Evolutionary conservation across 2,888 invertebrate genomes (phyloP).

Genomic region (Phymatocera aterrima): DNA sequence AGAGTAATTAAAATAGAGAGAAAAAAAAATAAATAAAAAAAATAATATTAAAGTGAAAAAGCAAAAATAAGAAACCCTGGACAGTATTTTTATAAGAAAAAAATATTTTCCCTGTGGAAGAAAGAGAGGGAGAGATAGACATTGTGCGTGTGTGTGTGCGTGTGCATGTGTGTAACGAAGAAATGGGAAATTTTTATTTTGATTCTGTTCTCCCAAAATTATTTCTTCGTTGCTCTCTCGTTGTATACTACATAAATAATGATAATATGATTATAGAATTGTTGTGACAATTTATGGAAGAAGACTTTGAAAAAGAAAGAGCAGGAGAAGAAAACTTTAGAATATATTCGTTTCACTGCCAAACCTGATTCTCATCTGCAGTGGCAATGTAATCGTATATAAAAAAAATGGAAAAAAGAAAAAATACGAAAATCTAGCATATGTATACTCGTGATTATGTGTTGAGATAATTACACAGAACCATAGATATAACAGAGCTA

Average conservation of each 20-base stretch:
- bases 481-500: not conserved
- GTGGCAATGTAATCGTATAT: conserved; percentile 12
- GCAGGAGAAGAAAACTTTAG: no score
- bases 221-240: not conserved
- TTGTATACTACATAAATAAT: conserved; percentile 5
- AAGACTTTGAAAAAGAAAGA: no score
- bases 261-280: no score
- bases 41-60: conserved; percentile 24
- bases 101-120: conserved; percentile 36
- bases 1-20: conserved; percentile 34
- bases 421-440: no score
- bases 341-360: conserved; percentile 16
- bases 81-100: conserved; percentile 60
- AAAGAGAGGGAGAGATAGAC: not conserved
- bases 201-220: conserved; percentile 24
- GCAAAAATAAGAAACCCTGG: conserved; percentile 49
- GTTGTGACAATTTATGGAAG: conserved; percentile 43
- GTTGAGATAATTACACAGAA: not conserved
- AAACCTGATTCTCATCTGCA: conserved; percentile 34
- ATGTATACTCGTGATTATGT: conserved; percentile 12
- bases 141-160: no score
- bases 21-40: conserved; percentile 23
- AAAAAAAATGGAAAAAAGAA: no score
- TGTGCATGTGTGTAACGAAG: no score
- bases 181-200: conserved; percentile 37